These are phyloP conservation scores for Bombus sylvicola DNA, from an alignment of 1,140 invertebrate genomes.

Conservation along the genomic window DNA sequence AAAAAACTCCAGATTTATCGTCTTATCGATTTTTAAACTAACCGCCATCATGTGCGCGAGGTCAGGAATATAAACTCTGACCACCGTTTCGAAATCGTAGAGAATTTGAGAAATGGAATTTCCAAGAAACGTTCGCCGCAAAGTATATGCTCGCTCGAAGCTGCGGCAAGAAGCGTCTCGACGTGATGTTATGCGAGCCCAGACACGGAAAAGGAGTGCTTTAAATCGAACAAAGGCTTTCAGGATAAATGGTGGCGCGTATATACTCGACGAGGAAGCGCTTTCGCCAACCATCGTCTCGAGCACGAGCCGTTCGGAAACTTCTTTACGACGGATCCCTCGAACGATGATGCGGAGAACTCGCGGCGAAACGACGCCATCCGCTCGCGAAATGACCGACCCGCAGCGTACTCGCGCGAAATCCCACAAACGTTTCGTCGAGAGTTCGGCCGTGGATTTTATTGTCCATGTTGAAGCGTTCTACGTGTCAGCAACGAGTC, in stretches of 20 bases:
- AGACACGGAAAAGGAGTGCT: slow-evolving; percentile 30
- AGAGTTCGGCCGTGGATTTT: neutral
- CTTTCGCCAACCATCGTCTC: slow-evolving; percentile 35
- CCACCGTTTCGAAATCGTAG: no score
- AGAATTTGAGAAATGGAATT: no score
- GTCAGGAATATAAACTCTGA: no score
- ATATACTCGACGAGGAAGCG: slow-evolving; percentile 30
- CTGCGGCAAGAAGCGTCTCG: slow-evolving; percentile 12
- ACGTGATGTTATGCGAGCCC: neutral
- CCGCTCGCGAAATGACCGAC: no score
- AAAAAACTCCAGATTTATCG: no score
- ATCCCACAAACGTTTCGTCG: slow-evolving; percentile 6
- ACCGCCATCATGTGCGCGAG: no score
- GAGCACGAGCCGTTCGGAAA: slow-evolving; percentile 59
- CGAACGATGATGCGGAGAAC: neutral
- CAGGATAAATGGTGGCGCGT: slow-evolving; percentile 48
- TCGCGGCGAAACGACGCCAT: slow-evolving; percentile 40
- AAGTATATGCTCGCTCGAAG: neutral
- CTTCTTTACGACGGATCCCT: slow-evolving; percentile 58
- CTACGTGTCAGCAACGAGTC: no score
- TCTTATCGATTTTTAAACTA: no score
- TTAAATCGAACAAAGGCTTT: slow-evolving; percentile 65
- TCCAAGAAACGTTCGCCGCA: neutral
- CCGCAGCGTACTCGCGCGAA: slow-evolving; percentile 26
- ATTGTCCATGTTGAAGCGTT: no score